phyloP scores from a whole-genome alignment of 2,113 vertebrate species.

The Lycaon pictus region DNA sequence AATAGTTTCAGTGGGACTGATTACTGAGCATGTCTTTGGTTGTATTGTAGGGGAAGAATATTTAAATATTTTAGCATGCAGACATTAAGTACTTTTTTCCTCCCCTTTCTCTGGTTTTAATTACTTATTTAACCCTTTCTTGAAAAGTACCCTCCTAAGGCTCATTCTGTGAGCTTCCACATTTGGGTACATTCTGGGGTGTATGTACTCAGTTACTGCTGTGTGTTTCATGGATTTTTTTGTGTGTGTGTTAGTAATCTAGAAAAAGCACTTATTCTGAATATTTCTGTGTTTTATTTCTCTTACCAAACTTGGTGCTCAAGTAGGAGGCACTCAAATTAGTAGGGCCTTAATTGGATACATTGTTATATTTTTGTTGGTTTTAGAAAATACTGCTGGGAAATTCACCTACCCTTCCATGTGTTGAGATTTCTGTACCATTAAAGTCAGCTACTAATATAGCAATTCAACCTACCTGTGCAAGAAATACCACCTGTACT shows the following conservation, averaged over 20 bases:
- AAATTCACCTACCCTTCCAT: constrained; percentile 66
- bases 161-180: not conserved
- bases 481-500: constrained; percentile 52
- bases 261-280: constrained; percentile 62
- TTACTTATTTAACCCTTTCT: constrained; percentile 25
- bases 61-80: constrained; percentile 24
- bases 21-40: not conserved
- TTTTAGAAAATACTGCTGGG: constrained; percentile 67
- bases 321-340: constrained; percentile 81
- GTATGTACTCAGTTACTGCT: not conserved
- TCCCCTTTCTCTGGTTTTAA: not conserved
- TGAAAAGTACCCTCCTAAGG: not conserved
- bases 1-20: not conserved
- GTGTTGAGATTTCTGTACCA: constrained; percentile 63
- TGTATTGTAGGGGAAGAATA: not conserved
- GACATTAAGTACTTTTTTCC: not conserved
- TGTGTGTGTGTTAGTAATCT: constrained; percentile 49
- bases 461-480: constrained; percentile 52
- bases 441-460: constrained; percentile 58
- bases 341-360: constrained; percentile 80
- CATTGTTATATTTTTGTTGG: constrained; percentile 76
- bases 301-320: constrained; percentile 76
- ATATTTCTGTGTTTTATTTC: constrained; percentile 79
- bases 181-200: not conserved
- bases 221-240: constrained; percentile 48